Conservation (phyloP, 2,113 vertebrate genomes). For the Euleptes europaea region DNA sequence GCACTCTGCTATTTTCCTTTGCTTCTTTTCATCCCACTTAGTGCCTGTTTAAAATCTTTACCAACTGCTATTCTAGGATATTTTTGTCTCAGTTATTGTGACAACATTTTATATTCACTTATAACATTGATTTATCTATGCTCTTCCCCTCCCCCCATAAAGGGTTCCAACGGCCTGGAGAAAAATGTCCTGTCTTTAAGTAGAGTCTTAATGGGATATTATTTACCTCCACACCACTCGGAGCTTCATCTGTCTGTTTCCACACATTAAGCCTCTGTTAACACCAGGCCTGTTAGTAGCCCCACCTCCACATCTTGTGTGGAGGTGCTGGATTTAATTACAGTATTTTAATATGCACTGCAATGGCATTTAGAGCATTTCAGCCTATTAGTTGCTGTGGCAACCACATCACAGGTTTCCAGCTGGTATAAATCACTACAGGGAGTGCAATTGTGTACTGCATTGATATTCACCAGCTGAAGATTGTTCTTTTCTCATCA, state of each 20-base stretch:
- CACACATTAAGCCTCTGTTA: too few species aligned
- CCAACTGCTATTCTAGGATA: background rate
- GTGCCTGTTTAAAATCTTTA: background rate
- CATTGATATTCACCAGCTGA: background rate
- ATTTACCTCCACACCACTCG: too few species aligned
- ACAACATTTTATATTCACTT: background rate
- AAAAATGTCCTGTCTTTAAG: too few species aligned
- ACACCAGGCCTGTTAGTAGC: too few species aligned
- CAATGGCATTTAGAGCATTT: background rate
- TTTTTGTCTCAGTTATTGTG: background rate
- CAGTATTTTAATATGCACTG: background rate
- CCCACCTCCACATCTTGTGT: slow-evolving; percentile 6
- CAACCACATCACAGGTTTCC: background rate
- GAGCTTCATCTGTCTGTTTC: too few species aligned
- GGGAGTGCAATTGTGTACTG: background rate
- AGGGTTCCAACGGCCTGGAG: too few species aligned
- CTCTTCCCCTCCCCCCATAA: background rate
- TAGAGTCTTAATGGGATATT: too few species aligned
- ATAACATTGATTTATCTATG: background rate
- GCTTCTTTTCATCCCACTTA: background rate
- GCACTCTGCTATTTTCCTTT: background rate
- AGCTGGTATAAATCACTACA: background rate
- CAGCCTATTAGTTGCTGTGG: background rate
- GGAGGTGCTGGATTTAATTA: background rate
- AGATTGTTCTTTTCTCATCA: background rate